A percentile compares a stretch with the other conserved stretches of the same genome.
Evolutionary conservation across 2,888 invertebrate species (phyloP).

Genomic region (Serripes groenlandicus): DNA sequence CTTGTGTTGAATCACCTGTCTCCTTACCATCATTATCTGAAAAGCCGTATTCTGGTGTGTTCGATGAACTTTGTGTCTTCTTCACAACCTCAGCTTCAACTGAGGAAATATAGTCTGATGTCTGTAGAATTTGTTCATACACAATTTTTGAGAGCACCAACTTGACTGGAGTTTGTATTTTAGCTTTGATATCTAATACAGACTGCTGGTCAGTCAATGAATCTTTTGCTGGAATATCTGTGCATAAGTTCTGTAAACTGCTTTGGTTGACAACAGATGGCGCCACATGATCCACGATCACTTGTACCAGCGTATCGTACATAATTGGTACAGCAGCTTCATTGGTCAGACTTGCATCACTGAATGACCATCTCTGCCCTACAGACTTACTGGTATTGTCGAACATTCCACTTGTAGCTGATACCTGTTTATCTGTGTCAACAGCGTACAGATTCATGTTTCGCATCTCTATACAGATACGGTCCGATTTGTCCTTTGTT

Average conservation of each 20-base stretch:
- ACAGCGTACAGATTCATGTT: conserved; percentile 96
- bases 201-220: conserved; percentile 43
- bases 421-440: conserved; percentile 86
- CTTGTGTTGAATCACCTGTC: neutral
- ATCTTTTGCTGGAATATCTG: conserved; percentile 35
- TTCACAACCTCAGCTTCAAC: conserved; percentile 13
- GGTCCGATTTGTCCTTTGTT: conserved; percentile 43
- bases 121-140: conserved; percentile 93
- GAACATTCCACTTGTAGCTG: neutral
- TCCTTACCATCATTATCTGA: neutral
- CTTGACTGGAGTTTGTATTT: conserved; percentile 94
- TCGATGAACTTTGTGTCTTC: neutral
- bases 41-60: neutral
- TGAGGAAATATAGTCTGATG: conserved; percentile 84
- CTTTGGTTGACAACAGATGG: conserved; percentile 79
- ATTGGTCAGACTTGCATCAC: conserved; percentile 87
- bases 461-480: conserved; percentile 87
- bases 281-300: conserved; percentile 88
- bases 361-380: conserved; percentile 40
- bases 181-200: conserved; percentile 90
- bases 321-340: conserved; percentile 93
- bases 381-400: conserved; percentile 6
- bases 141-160: conserved; percentile 94
- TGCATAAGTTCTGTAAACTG: conserved; percentile 25
- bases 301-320: conserved; percentile 94